A percentile compares a stretch with the other conserved stretches of the same genome.
Conservation (phyloP, 2,888 invertebrate species). For the Euproctis similis region DNA sequence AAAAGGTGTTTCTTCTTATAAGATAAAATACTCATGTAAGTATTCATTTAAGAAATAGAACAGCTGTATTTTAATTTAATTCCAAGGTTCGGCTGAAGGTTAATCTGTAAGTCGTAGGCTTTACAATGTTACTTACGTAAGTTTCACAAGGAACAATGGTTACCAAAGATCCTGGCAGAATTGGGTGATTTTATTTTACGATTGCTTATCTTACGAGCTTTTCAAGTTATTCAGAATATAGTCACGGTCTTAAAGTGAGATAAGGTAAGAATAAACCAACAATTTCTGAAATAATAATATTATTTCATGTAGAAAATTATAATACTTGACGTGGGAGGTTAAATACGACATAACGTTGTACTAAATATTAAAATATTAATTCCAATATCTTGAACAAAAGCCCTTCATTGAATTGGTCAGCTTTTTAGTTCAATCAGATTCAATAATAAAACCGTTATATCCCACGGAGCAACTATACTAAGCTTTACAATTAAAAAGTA, state of each 20-base stretch:
- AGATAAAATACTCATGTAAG: too few relatives aligned
- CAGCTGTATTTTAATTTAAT: constrained; percentile 8
- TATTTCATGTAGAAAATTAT: constrained; percentile 1
- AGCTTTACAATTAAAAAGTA: too few relatives aligned
- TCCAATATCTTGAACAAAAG: too few relatives aligned
- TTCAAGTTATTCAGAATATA: constrained; percentile 18
- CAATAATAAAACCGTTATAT: too few relatives aligned
- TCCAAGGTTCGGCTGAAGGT: constrained; percentile 14
- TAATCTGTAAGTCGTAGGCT: constrained; percentile 12
- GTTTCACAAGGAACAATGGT: constrained; percentile 12
- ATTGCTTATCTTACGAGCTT: constrained; percentile 19
- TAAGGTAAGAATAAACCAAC: constrained; percentile 20
- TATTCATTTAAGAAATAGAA: constrained; percentile 11
- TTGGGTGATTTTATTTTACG: constrained; percentile 19
- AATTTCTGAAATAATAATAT: constrained; percentile 16
- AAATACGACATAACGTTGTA: too few relatives aligned
- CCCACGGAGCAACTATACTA: too few relatives aligned
- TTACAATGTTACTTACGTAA: constrained; percentile 11
- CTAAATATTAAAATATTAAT: too few relatives aligned
- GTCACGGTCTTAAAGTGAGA: constrained; percentile 19
- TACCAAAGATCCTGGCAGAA: constrained; percentile 14
- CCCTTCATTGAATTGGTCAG: too few relatives aligned
- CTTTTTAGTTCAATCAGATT: too few relatives aligned
- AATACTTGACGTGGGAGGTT: constrained; percentile 1
- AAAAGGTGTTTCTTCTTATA: too few relatives aligned